Evolutionary conservation across 1,140 invertebrate species (phyloP), one percentile per base, ranked within the genome.

Genomic region (Anoplolepis gracilipes): DNA sequence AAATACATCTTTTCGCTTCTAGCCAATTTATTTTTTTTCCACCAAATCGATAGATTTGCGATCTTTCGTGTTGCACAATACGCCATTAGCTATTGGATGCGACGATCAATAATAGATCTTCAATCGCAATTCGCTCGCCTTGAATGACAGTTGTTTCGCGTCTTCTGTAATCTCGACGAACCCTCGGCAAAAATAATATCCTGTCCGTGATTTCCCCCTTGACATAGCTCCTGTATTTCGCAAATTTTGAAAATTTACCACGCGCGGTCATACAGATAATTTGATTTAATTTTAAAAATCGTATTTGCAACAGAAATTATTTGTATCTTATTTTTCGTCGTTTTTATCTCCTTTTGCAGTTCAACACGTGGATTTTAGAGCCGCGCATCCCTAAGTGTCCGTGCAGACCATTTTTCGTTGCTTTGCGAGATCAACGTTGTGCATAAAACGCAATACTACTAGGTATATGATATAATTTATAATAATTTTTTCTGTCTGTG

Each of bases 71-170:
- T 86, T 89, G 59, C 77, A 62, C 64, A 70, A 77, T 87, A 89
- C 69, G 61, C 78, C 78, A 90, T 84, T 84, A 78, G 84, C 65
- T 85, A 78, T 85, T 85, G 85, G 85, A 73, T 76, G 46, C 28
- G 7, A 70, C 16, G 16, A 79, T 16, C 49, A 30, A n/a, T 19
- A 53, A 69, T 19, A 42, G n/a, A 64, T 49, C 19, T 11, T 75
- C 46, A 36, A 55, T n/a, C 59, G 19, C 61, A 33, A 85, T 42
- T 10, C 30, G 53, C n/a, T 67, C 61, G 49, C 46, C 28, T 69
- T 49, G 53, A 19, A 85, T 39, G 75, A 85, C 49, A 57, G 25
- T 64, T 30, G 53, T 82, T 85, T 64, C 33, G 85, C 65, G 46
- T 73, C 36, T 82, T 49, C 33, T 62, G 42, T 39, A 59, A 59